Percentiles rank a stretch among this genome's conserved stretches.
Evolutionary conservation across 2,113 vertebrate species (phyloP).

Genomic region (Rhynchomys soricoides): DNA sequence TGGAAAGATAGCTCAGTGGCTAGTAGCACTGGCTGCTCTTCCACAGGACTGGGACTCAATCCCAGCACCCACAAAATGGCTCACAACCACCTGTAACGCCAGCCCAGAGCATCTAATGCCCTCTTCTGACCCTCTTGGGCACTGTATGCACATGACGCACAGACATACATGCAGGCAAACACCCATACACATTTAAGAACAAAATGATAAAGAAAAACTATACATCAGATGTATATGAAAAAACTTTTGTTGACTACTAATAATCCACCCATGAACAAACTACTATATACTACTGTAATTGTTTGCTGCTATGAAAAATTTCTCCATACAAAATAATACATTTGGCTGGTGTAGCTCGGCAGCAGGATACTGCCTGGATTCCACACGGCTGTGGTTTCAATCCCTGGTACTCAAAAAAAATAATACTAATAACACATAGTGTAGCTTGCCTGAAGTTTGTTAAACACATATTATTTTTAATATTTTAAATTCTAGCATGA

Average conservation of each 20-base stretch:
- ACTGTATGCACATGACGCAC: background rate
- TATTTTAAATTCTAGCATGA: background rate
- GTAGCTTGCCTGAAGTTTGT: background rate
- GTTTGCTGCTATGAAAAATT: background rate
- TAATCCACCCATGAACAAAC: background rate
- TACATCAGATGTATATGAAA: background rate
- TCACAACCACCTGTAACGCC: background rate
- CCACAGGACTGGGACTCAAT: background rate
- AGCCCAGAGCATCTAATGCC: background rate
- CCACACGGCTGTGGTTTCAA: background rate
- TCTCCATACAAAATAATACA: background rate
- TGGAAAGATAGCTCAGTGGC: background rate
- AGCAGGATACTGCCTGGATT: background rate
- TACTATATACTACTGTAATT: background rate
- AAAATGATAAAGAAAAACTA: background rate
- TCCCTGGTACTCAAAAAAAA: background rate
- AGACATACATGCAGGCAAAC: background rate
- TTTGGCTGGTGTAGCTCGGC: background rate
- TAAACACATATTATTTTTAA: background rate
- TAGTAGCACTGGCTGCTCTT: background rate
- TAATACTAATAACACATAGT: background rate
- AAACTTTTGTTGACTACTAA: background rate
- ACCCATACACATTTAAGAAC: background rate
- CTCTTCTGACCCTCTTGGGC: background rate
- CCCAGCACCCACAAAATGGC: background rate